A percentile compares a stretch with the other conserved stretches of the same genome.
Evolutionary conservation across 2,888 invertebrate species (phyloP).

Genomic region (Ditula angustiorana): DNA sequence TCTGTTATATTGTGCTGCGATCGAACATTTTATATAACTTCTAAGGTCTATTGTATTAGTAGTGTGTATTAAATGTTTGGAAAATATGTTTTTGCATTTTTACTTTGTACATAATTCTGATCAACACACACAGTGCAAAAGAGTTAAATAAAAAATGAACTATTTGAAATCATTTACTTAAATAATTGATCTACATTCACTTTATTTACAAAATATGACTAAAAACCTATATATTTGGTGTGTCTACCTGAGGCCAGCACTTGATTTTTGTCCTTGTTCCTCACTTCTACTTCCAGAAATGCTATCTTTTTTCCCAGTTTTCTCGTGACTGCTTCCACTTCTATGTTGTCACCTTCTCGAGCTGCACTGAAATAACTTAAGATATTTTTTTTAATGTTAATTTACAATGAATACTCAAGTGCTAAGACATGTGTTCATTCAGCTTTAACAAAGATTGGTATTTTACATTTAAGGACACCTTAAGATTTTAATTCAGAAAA

Average conservation of each 20-base stretch:
- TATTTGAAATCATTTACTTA: slow-evolving; percentile 12
- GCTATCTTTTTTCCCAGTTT: slow-evolving; percentile 92
- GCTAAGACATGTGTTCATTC: no score
- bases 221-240: slow-evolving; percentile 88
- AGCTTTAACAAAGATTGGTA: no score
- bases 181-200: slow-evolving; percentile 17
- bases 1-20: no score
- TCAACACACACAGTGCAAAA: not conserved
- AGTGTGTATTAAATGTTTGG: no score
- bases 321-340: slow-evolving; percentile 91
- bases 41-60: no score
- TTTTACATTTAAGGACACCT: no score
- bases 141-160: not conserved
- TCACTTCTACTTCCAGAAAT: slow-evolving; percentile 92
- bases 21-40: no score
- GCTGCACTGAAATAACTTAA: slow-evolving; percentile 92
- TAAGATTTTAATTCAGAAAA: no score
- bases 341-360: slow-evolving; percentile 90
- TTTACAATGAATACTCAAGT: no score
- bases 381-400: no score
- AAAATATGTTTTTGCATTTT: no score
- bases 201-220: slow-evolving; percentile 35
- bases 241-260: slow-evolving; percentile 93
- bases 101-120: no score
- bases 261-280: slow-evolving; percentile 89